Conservation (phyloP, 1,140 invertebrate genomes). For the Drosophila littoralis region DNA sequence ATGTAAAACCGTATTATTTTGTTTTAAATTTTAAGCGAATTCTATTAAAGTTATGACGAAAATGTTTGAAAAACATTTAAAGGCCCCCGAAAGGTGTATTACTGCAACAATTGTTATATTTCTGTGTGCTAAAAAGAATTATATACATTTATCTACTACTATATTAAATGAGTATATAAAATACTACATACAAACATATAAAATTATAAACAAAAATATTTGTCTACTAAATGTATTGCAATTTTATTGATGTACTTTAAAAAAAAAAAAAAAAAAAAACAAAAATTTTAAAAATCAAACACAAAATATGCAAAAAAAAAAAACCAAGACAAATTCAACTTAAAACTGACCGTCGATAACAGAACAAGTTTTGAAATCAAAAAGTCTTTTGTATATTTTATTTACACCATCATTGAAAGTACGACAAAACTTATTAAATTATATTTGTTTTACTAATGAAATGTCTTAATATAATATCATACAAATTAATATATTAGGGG, state of each 20-base stretch:
- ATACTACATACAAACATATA: constrained; percentile 15
- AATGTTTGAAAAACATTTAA: constrained; percentile 74
- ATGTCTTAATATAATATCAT: constrained; percentile 18
- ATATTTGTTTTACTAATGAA: constrained; percentile 16
- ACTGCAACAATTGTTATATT: constrained; percentile 78
- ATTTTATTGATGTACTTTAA: constrained; percentile 69
- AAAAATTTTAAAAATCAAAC: background rate
- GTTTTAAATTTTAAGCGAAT: constrained; percentile 49
- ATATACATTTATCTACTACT: constrained; percentile 48
- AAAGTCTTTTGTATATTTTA: constrained; percentile 72
- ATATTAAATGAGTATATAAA: constrained; percentile 38
- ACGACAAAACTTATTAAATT: constrained; percentile 11
- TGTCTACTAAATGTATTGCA: constrained; percentile 49
- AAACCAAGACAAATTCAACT: background rate
- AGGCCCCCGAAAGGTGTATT: constrained; percentile 74
- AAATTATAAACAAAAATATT: constrained; percentile 38
- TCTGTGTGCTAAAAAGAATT: constrained; percentile 69
- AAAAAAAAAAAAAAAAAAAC: constrained; percentile 38
- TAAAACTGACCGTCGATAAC: constrained; percentile 6
- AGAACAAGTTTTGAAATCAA: constrained; percentile 8
- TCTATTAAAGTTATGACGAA: constrained; percentile 61
- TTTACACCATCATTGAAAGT: constrained; percentile 79
- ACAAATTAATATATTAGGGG: constrained; percentile 29
- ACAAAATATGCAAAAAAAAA: background rate
- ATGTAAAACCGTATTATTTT: constrained; percentile 40